Evolutionary conservation across 1,140 invertebrate species (phyloP).

Genomic region (Leptoteleia sp.): DNA sequence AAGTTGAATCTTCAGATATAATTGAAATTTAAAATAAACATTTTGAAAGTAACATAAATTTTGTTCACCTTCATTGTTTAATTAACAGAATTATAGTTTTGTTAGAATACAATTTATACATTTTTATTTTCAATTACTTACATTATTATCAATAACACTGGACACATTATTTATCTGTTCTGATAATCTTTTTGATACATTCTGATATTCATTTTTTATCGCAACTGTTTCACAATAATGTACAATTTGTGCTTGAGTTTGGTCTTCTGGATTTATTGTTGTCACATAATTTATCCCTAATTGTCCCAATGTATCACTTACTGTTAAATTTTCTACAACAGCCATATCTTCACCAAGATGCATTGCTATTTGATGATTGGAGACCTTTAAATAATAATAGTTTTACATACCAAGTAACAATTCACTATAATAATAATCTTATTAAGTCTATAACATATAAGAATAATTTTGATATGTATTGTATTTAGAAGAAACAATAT

Average conservation of each 20-base stretch:
- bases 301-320: conserved; percentile 72
- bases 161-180: conserved; percentile 47
- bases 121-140: conserved; percentile 48
- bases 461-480: too few species aligned
- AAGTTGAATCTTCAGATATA: background rate
- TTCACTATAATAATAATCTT: too few species aligned
- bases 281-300: conserved; percentile 79
- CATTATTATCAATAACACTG: conserved; percentile 68
- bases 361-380: conserved; percentile 78
- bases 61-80: too few species aligned
- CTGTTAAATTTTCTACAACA: conserved; percentile 78
- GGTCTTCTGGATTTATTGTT: conserved; percentile 72
- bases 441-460: too few species aligned
- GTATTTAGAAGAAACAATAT: too few species aligned
- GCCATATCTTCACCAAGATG: conserved; percentile 76
- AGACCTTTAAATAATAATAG: conserved; percentile 66
- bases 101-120: too few species aligned
- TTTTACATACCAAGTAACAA: too few species aligned
- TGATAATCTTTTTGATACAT: conserved; percentile 70
- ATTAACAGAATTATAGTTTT: too few species aligned
- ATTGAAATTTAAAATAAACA: too few species aligned
- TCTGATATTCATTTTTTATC: conserved; percentile 74
- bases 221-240: conserved; percentile 75
- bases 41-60: too few species aligned
- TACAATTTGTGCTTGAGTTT: conserved; percentile 72